These are phyloP conservation scores for Macropis europaea DNA, from an alignment of 2,888 invertebrate species.

Conservation along the genomic window DNA sequence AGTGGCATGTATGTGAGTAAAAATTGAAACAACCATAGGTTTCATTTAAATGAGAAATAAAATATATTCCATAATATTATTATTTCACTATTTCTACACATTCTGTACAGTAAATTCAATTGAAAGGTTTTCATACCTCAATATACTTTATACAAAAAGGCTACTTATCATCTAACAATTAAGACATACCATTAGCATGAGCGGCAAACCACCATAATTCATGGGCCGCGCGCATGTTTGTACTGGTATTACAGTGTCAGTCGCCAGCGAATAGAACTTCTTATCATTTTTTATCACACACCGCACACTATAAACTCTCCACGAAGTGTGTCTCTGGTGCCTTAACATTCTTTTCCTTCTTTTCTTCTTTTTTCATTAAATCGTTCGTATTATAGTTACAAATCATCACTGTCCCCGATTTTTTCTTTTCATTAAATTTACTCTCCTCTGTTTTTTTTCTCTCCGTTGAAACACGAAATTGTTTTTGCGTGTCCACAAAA, in stretches of 20 bases:
- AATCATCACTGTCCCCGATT: conserved; percentile 73
- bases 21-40: conserved; percentile 77
- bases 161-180: conserved; percentile 80
- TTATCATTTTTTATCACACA: conserved; percentile 78
- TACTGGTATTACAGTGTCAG: conserved; percentile 80
- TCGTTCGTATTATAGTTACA: conserved; percentile 73
- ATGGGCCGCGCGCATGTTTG: conserved; percentile 78
- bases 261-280: conserved; percentile 79
- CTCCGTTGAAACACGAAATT: no score
- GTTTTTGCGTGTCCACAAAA: no score
- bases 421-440: conserved; percentile 46
- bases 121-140: conserved; percentile 79
- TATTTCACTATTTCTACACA: conserved; percentile 80
- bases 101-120: conserved; percentile 80
- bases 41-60: conserved; percentile 79
- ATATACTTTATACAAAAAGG: conserved; percentile 80
- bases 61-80: conserved; percentile 80
- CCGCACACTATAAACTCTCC: conserved; percentile 75
- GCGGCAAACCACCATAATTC: conserved; percentile 73
- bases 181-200: conserved; percentile 80
- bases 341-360: conserved; percentile 68
- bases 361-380: conserved; percentile 51
- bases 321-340: conserved; percentile 75
- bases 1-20: conserved; percentile 68
- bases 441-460: conserved; percentile 39